These are phyloP conservation scores for Onychomys arenicola DNA, from an alignment of 2,797 vertebrate genomes.

Conservation along the genomic window DNA sequence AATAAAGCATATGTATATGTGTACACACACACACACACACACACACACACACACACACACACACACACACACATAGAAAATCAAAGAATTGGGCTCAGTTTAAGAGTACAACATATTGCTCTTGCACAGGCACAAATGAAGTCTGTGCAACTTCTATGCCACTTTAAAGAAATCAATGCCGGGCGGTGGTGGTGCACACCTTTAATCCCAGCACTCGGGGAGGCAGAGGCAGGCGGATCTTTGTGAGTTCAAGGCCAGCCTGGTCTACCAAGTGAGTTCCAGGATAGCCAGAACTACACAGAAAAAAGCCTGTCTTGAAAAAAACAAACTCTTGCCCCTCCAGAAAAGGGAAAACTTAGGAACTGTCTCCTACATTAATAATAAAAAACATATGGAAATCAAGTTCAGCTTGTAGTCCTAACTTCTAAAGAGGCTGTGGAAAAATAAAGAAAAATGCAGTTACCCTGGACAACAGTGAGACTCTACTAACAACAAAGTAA, in stretches of 20 bases:
- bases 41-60: too few species aligned
- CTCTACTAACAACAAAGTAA: neutral
- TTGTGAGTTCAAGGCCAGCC: neutral
- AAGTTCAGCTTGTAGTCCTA: neutral
- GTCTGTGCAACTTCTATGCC: neutral
- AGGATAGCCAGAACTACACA: too few species aligned
- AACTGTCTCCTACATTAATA: neutral
- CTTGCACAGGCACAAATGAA: neutral
- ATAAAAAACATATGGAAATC: too few species aligned
- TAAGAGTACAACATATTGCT: neutral
- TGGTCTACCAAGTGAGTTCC: too few species aligned
- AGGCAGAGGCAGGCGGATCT: neutral
- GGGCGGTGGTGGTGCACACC: neutral
- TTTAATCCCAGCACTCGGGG: neutral
- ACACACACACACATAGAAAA: neutral
- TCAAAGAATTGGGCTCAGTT: neutral
- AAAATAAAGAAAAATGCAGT: neutral
- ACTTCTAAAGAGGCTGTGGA: neutral
- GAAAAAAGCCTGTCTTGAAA: too few species aligned
- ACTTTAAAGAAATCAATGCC: neutral
- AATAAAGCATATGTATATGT: neutral
- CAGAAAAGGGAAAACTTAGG: neutral
- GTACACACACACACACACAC: too few species aligned
- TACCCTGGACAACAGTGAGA: neutral
- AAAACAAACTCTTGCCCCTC: too few species aligned